These are phyloP conservation scores for Oscheius onirici DNA, from an alignment of 2,888 invertebrate species.

Conservation along the genomic window DNA sequence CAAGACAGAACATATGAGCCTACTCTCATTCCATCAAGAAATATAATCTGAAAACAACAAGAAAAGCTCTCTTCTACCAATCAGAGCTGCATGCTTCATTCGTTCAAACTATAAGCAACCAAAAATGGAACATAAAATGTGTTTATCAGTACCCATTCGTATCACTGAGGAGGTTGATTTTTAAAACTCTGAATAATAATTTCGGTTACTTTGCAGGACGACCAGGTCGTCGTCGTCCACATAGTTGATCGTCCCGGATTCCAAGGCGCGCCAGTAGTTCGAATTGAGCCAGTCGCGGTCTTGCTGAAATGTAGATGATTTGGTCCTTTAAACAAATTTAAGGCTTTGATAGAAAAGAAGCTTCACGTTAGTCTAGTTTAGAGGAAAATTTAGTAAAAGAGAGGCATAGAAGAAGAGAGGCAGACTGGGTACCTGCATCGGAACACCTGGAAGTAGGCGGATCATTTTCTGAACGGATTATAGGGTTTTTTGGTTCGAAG, in stretches of 20 bases:
- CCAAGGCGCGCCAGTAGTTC: constrained; percentile 60
- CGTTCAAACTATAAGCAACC: neutral
- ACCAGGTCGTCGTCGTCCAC: constrained; percentile 59
- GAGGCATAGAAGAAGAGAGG: neutral
- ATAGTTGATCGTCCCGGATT: constrained; percentile 53
- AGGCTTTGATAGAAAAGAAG: neutral
- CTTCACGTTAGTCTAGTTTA: neutral
- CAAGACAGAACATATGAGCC: no score
- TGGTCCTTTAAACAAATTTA: neutral
- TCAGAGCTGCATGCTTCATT: no score
- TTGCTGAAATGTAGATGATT: constrained; percentile 41
- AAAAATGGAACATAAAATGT: constrained; percentile 21
- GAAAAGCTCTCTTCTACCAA: no score
- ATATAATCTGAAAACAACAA: no score
- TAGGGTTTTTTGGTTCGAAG: no score
- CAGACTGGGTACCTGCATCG: neutral
- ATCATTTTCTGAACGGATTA: neutral
- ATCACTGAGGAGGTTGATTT: constrained; percentile 23
- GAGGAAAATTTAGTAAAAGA: neutral
- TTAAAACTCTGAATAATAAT: constrained; percentile 58
- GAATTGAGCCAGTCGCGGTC: constrained; percentile 58
- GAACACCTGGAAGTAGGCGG: neutral
- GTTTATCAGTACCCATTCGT: constrained; percentile 27
- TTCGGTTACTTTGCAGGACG: constrained; percentile 54
- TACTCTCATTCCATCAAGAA: no score